Evolutionary conservation across 2,888 invertebrate genomes (phyloP), one percentile per base, ranked within the genome.

Genomic region (Halictus ligatus): DNA sequence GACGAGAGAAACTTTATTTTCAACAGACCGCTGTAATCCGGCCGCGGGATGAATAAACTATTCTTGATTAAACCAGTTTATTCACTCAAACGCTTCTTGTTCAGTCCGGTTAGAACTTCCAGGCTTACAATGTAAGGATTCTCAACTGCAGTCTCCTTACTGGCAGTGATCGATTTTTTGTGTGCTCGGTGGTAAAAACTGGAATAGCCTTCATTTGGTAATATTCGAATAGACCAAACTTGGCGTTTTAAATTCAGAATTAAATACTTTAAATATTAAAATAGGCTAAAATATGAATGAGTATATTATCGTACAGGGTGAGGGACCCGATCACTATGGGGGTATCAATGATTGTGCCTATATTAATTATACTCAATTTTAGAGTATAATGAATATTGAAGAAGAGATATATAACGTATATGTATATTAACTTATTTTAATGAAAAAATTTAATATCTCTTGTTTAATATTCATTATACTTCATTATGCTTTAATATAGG

Each of bases 21-120:
- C 12, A 25, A 13, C 60, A 60, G 25, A 60, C 25, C 13, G 12
- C 25, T 60, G 60, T 12, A 60, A 25, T 60, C 12, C 60, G 2
- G 21, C 50, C 7, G 21, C 8, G 50, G 50, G 21, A 21, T 54
- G 50, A 54, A 21, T 54, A 8, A 54, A 21, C 50, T 13, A 13
- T 60, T 60, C 25, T 60, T 60, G 60, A 60, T 60, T 60, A 60
- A 60, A 60, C 60, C n/a, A 60, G 60, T 60, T 60, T 60, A 60
- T 60, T 60, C 60, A 29, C 60, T 60, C 25, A 25, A 25, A 25
- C 60, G 12, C 15, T 60, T 29, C 60, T 29, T 60, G 60, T 29
- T 60, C 60, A 25, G 12, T 60, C 12, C 25, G 60, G 25, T 6
- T 25, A 12, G 25, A 60, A 60, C 60, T 60, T 60, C 21, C 10